phyloP scores from a whole-genome alignment of 2,888 invertebrate species.

The Orgyia antiqua region DNA sequence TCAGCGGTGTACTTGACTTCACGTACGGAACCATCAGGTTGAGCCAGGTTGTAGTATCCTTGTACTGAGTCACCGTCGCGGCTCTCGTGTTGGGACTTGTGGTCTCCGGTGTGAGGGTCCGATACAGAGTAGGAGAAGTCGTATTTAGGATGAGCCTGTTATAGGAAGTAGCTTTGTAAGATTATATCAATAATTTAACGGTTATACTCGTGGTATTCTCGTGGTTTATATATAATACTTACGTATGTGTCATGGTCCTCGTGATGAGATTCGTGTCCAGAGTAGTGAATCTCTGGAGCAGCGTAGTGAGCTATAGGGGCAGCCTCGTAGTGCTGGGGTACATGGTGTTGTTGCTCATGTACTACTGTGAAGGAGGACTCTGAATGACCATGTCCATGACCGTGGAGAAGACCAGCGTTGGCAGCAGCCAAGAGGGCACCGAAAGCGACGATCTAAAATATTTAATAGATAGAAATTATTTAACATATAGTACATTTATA shows the following conservation, averaged over 20 bases:
- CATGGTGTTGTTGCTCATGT: neutral
- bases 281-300: slow-evolving; percentile 26
- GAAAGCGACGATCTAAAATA: slow-evolving; percentile 54
- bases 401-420: slow-evolving; percentile 55
- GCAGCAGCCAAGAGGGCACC: slow-evolving; percentile 58
- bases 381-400: slow-evolving; percentile 29
- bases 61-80: slow-evolving; percentile 61
- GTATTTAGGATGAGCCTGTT: slow-evolving; percentile 70
- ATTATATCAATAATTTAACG: too few relatives aligned
- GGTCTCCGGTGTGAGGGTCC: slow-evolving; percentile 80
- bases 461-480: neutral
- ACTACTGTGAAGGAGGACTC: neutral
- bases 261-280: slow-evolving; percentile 32
- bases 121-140: slow-evolving; percentile 76
- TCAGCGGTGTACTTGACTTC: slow-evolving; percentile 75
- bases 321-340: slow-evolving; percentile 6
- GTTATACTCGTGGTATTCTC: too few relatives aligned
- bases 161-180: too few relatives aligned
- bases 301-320: slow-evolving; percentile 14
- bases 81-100: slow-evolving; percentile 72
- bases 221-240: too few relatives aligned
- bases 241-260: slow-evolving; percentile 3
- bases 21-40: slow-evolving; percentile 71
- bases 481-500: neutral
- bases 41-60: slow-evolving; percentile 69